Base-by-base conservation (phyloP, 2,888 invertebrate genomes). In the Dichetophora obliterata region DNA sequence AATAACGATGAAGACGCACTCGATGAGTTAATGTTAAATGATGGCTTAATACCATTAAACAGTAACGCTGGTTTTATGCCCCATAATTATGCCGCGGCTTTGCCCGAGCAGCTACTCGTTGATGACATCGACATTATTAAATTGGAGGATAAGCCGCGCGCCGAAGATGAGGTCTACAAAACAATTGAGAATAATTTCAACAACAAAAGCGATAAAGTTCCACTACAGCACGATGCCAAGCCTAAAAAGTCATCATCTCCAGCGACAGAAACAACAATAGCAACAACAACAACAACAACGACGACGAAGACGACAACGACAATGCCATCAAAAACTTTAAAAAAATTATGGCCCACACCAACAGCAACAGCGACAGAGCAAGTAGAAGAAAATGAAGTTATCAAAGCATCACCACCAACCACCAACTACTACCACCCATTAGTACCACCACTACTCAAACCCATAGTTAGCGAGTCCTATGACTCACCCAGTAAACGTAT, bases 401-500 rank as follows among this genome's bases (percentile, higher is more conserved):
- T 43, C 34, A 37, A 61, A 9, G 11, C 8, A 19, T 22, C 59
- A 54, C 57, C 31, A 4, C 27, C 11, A 48, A 52, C 19, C 34
- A 27, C 72, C n/a, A 50, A 68, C 24, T 4, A 19, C 54, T n/a
- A 19, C 52, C 54, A 19, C 22, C 72, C 69, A 22, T 19, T 22
- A 27, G 73, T 6, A 37, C 71, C 19, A 5, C 76, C 78, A 8
- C 76, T 74, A 4, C 72, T 85, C 22, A 85, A 82, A 19, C 85
- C 88, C 2, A 82, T 86, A 1, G 82, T 85, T 14, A 85, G 86
- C 61, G 85, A 86, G 37, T 73, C 81, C 6, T 80, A 83, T 50
- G 84, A 86, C 78, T 80, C 80, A n/a, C 82, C 83, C 48, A 83
- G 84, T 83, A 89, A 92, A 88, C 92, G 94, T 83, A 93, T 96